Percentiles rank a stretch among this genome's conserved stretches.
Conservation (phyloP, 2,113 vertebrate species). For the Cochlearius cochlearius region DNA sequence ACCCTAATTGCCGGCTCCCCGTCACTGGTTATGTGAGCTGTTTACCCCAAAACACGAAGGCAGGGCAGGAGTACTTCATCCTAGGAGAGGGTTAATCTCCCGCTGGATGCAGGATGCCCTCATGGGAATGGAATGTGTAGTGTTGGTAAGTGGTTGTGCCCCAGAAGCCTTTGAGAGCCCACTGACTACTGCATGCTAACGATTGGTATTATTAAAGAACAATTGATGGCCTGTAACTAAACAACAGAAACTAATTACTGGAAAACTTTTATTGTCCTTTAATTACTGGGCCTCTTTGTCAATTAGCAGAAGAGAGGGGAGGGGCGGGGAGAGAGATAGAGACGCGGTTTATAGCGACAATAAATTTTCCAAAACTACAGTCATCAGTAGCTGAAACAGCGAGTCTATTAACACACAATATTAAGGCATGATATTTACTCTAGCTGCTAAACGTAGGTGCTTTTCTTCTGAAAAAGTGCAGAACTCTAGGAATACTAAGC, state of each 20-base stretch:
- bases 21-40: not conserved
- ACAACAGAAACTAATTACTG: slow-evolving; percentile 82
- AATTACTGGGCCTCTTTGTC: slow-evolving; percentile 82
- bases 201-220: slow-evolving; percentile 83
- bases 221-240: slow-evolving; percentile 85
- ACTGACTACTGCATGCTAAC: slow-evolving; percentile 80
- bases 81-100: slow-evolving; percentile 78
- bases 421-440: slow-evolving; percentile 58
- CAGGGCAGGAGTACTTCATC: not conserved
- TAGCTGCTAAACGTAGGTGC: slow-evolving; percentile 43
- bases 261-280: slow-evolving; percentile 77
- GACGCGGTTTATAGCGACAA: slow-evolving; percentile 70
- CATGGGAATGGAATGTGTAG: slow-evolving; percentile 90
- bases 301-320: slow-evolving; percentile 76
- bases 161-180: slow-evolving; percentile 75
- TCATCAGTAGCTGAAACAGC: slow-evolving; percentile 54
- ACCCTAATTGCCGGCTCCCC: not conserved
- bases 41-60: slow-evolving; percentile 33
- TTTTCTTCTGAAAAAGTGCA: slow-evolving; percentile 18
- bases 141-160: slow-evolving; percentile 83
- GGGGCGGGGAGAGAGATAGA: slow-evolving; percentile 62
- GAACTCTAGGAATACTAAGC: slow-evolving; percentile 37
- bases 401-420: slow-evolving; percentile 65
- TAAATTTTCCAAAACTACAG: slow-evolving; percentile 66
- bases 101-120: slow-evolving; percentile 70